These are phyloP conservation scores for Acanthurus lineatus DNA, from an alignment of 2,797 vertebrate genomes.

Conservation along the genomic window DNA sequence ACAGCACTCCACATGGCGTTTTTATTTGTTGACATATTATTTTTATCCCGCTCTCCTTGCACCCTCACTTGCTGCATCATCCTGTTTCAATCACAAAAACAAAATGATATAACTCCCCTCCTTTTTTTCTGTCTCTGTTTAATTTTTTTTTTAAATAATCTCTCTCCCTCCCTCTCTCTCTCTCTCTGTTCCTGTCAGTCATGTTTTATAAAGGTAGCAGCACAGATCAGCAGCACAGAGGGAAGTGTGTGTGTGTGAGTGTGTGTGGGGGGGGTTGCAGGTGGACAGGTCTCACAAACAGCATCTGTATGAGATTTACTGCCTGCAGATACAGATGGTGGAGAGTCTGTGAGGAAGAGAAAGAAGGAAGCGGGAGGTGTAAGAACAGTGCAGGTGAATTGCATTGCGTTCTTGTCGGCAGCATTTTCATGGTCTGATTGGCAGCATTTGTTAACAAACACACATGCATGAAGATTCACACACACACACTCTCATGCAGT, in stretches of 20 bases:
- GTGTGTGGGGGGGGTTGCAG: slow-evolving; percentile 33
- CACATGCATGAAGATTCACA: slow-evolving; percentile 20
- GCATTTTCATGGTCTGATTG: slow-evolving; percentile 79
- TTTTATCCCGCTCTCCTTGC: slow-evolving; percentile 44
- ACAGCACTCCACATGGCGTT: slow-evolving; percentile 28
- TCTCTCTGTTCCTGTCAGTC: slow-evolving; percentile 31
- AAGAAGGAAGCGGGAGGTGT: slow-evolving; percentile 34
- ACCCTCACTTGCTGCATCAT: slow-evolving; percentile 33
- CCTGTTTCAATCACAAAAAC: slow-evolving; percentile 42
- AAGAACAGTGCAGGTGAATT: slow-evolving; percentile 76
- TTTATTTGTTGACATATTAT: slow-evolving; percentile 65
- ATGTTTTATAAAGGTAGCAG: slow-evolving; percentile 48
- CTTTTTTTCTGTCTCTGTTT: background rate
- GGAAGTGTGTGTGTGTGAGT: slow-evolving; percentile 1
- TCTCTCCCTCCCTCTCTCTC: background rate
- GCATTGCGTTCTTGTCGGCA: slow-evolving; percentile 55
- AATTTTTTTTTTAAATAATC: background rate
- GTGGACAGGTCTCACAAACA: slow-evolving; percentile 70
- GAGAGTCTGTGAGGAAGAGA: slow-evolving; percentile 33
- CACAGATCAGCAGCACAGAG: slow-evolving; percentile 23
- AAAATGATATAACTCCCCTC: slow-evolving; percentile 26
- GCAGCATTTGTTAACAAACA: slow-evolving; percentile 66
- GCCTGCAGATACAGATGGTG: slow-evolving; percentile 76
- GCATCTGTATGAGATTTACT: slow-evolving; percentile 77
- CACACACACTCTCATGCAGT: slow-evolving; percentile 16